Evolutionary conservation across 2,797 vertebrate species (phyloP).

Genomic region (Xiphorhynchus erythropygius): DNA sequence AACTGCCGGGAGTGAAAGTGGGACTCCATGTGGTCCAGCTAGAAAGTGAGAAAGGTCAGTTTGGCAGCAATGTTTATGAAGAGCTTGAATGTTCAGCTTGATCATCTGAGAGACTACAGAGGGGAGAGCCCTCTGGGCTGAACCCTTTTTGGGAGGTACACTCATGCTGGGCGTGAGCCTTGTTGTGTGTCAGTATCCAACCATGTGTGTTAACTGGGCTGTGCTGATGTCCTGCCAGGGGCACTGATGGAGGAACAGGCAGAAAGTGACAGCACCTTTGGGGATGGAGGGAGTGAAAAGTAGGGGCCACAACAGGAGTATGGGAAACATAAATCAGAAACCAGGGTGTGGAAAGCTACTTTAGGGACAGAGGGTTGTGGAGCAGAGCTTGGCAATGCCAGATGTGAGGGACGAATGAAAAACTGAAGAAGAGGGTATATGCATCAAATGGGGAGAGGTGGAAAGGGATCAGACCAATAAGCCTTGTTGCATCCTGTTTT

Average conservation of each 20-base stretch:
- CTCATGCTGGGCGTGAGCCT: neutral
- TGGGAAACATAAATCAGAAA: neutral
- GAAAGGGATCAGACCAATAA: neutral
- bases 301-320: neutral
- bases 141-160: neutral
- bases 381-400: neutral
- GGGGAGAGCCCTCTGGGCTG: neutral
- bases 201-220: rapidly evolving
- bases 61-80: neutral
- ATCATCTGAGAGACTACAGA: neutral
- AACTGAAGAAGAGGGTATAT: neutral
- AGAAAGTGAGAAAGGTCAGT: neutral
- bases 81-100: neutral
- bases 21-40: neutral
- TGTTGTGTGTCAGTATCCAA: neutral
- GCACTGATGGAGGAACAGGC: neutral
- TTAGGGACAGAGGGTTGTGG: neutral
- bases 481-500: neutral
- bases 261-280: neutral
- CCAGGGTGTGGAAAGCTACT: neutral
- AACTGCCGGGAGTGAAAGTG: neutral
- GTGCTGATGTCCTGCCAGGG: neutral
- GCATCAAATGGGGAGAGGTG: neutral
- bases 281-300: neutral
- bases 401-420: neutral